phyloP scores from a whole-genome alignment of 2,888 invertebrate species.

The Boloria selene region DNA sequence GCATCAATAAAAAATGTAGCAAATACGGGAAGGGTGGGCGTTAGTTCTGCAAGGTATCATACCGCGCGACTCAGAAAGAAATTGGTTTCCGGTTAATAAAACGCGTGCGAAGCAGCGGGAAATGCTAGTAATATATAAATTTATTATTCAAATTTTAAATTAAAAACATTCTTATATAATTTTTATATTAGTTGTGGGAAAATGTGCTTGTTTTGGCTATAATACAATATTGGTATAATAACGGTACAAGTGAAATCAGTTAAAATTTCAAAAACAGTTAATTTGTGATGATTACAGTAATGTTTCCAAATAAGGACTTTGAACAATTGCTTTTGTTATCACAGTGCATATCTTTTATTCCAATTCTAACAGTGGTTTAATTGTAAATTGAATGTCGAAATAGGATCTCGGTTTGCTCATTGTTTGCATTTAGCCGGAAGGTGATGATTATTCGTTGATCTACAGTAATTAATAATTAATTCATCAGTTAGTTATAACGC shows the following conservation, averaged over 20 bases:
- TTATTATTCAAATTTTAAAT: too few species aligned
- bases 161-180: too few species aligned
- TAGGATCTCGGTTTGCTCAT: slow-evolving; percentile 50
- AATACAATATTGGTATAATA: neutral
- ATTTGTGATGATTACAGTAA: slow-evolving; percentile 16
- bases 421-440: slow-evolving; percentile 57
- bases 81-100: too few species aligned
- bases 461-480: slow-evolving; percentile 49
- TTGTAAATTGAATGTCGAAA: slow-evolving; percentile 59
- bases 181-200: too few species aligned
- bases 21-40: too few species aligned
- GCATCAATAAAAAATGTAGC: too few species aligned
- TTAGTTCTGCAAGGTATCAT: too few species aligned
- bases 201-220: too few species aligned
- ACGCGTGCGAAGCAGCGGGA: too few species aligned
- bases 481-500: slow-evolving; percentile 36
- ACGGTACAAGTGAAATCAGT: neutral
- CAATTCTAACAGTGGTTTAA: slow-evolving; percentile 50
- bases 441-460: slow-evolving; percentile 58
- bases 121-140: too few species aligned
- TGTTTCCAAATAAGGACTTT: slow-evolving; percentile 33
- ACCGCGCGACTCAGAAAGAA: too few species aligned
- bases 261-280: neutral
- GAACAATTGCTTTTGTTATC: slow-evolving; percentile 38
- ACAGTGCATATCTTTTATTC: slow-evolving; percentile 37